Conservation (phyloP, 2,888 invertebrate species). For the Pecten maximus region DNA sequence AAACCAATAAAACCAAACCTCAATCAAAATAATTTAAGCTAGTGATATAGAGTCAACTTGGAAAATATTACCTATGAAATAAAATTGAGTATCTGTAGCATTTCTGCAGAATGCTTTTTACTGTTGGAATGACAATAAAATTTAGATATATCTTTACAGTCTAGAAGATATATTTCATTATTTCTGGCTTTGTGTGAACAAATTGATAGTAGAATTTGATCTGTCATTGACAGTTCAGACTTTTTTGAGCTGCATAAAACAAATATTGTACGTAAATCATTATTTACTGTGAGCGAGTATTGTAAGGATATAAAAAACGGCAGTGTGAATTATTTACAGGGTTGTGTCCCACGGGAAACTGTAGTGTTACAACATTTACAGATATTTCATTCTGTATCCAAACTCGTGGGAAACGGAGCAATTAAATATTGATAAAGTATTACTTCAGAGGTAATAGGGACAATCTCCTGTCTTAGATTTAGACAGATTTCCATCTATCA, state of each 20-base stretch:
- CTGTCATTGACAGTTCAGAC: background rate
- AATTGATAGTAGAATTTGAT: too few relatives aligned
- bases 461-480: background rate
- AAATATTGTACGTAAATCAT: background rate
- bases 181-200: too few relatives aligned
- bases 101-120: too few relatives aligned
- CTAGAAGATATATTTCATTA: too few relatives aligned
- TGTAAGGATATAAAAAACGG: background rate
- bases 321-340: background rate
- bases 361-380: background rate
- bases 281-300: too few relatives aligned
- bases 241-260: background rate
- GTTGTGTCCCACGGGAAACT: background rate
- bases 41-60: too few relatives aligned
- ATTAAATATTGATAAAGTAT: conserved; percentile 21
- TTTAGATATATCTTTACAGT: too few relatives aligned
- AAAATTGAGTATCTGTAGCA: too few relatives aligned
- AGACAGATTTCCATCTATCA: background rate
- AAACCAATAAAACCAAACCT: too few relatives aligned
- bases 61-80: too few relatives aligned
- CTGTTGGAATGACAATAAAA: too few relatives aligned
- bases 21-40: too few relatives aligned
- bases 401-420: background rate
- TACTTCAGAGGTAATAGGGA: background rate
- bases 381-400: background rate